Conservation (phyloP, 2,888 invertebrate species). For the Oxystoma pomonae region DNA sequence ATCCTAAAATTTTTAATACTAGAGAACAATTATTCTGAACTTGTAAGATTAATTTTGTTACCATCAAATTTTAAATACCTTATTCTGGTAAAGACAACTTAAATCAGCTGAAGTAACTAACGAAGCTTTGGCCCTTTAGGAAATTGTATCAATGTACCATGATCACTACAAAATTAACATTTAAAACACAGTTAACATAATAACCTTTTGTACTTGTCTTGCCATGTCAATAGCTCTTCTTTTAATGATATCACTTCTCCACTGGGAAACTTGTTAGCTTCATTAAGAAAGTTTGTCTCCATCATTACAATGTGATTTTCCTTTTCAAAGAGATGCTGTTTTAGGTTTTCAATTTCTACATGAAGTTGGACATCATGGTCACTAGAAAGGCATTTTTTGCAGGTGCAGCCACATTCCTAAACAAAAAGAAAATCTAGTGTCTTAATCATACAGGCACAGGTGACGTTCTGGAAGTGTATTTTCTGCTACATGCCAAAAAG, state of each 20-base stretch:
- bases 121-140: not conserved
- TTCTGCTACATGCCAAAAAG: too few relatives aligned
- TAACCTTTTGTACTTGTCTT: conserved; percentile 87
- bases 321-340: conserved; percentile 75
- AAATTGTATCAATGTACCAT: not conserved
- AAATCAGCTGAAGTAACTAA: too few relatives aligned
- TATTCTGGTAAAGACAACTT: too few relatives aligned
- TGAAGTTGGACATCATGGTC: conserved; percentile 67
- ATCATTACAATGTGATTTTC: conserved; percentile 81
- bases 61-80: too few relatives aligned
- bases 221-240: conserved; percentile 82
- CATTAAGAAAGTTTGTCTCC: conserved; percentile 81
- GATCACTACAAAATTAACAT: not conserved
- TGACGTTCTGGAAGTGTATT: too few relatives aligned
- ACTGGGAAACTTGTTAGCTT: conserved; percentile 52
- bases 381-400: conserved; percentile 50
- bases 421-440: too few relatives aligned
- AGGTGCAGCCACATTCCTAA: conserved; percentile 61
- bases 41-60: too few relatives aligned
- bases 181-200: not conserved
- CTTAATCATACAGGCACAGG: too few relatives aligned
- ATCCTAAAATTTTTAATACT: too few relatives aligned
- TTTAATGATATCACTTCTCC: conserved; percentile 74
- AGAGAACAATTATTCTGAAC: too few relatives aligned
- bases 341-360: conserved; percentile 82